Evolutionary conservation across 2,888 invertebrate species (phyloP).

Genomic region (Sussaba pulchella): DNA sequence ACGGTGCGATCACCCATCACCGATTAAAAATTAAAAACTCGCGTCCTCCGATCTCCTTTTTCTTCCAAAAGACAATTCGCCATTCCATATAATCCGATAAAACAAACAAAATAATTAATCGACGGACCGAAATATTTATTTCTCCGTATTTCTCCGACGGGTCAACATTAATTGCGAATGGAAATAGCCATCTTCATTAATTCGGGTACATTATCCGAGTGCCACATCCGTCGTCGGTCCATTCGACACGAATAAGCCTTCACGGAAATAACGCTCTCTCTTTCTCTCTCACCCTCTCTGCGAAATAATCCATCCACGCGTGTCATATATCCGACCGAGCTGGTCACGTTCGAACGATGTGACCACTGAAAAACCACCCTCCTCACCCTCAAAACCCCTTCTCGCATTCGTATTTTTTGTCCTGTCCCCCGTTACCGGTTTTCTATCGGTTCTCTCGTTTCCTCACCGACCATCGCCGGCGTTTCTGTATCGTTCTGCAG

Average conservation of each 20-base stretch:
- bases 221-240: conserved; percentile 6
- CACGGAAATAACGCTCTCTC: conserved; percentile 24
- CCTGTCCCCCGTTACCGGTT: conserved; percentile 68
- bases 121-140: conserved; percentile 26
- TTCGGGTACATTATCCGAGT: conserved; percentile 11
- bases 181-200: conserved; percentile 25
- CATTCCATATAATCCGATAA: conserved; percentile 7
- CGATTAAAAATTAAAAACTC: too few relatives aligned
- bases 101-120: conserved; percentile 25
- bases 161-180: conserved; percentile 42
- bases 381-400: conserved; percentile 2
- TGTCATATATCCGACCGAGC: conserved; percentile 71
- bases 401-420: conserved; percentile 30
- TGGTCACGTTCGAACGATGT: conserved; percentile 74
- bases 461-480: neutral
- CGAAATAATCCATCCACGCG: conserved; percentile 41
- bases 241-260: conserved; percentile 59
- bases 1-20: too few relatives aligned
- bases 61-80: too few relatives aligned
- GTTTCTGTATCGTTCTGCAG: conserved; percentile 14
- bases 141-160: neutral
- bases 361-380: conserved; percentile 65
- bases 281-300: conserved; percentile 1
- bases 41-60: too few relatives aligned
- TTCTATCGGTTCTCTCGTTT: conserved; percentile 64